Evolutionary conservation across 2,797 vertebrate species (phyloP), one percentile per base, ranked within the genome.

Genomic region (Phyllotis vaccarum): DNA sequence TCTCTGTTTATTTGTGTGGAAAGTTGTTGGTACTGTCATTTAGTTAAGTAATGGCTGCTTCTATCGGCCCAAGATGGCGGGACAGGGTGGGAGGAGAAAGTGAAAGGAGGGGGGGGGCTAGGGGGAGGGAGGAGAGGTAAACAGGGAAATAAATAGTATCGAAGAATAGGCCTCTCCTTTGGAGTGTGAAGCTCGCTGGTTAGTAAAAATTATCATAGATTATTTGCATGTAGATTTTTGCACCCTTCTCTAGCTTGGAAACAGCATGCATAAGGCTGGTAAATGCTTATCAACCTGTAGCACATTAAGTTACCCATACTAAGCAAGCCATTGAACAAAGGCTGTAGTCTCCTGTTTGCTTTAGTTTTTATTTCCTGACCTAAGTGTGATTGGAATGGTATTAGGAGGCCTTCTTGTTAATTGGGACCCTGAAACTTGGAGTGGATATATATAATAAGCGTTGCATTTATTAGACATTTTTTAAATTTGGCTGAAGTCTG

Each of bases 61-160:
- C 97, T 98, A 97, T 98, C 98, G 98, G 98, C 97, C 98, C 99
- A 99, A 99, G 99, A 99, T 99, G 99, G 99, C 99, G 99, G 99
- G 98, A 98, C 97, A 98, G 98, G 98, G 98, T 98, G 98, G 98
- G 98, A 98, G 98, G 98, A 98, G 98, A 98, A 98, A 98, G 98
- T 98, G 98, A 97, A 96, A 93, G 95, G 97, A 94, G 95, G 97
- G 97, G 91, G 90, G 88, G 17, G 91, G 87, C n/a, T n/a, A n/a
- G 64, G 80, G 95, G 95, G 97, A 91, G 97, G 97, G 97, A 97
- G 98, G 97, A 95, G 98, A 97, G 98, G 98, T 98, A 98, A 98
- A 98, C 98, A 98, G 97, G 97, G 97, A 98, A 98, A 98, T 98
- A 98, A 98, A 98, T 95, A 98, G 96, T 94, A 43, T 37, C n/a